Base-by-base conservation (phyloP, 2,888 invertebrate genomes). In the Mythimna loreyi region DNA sequence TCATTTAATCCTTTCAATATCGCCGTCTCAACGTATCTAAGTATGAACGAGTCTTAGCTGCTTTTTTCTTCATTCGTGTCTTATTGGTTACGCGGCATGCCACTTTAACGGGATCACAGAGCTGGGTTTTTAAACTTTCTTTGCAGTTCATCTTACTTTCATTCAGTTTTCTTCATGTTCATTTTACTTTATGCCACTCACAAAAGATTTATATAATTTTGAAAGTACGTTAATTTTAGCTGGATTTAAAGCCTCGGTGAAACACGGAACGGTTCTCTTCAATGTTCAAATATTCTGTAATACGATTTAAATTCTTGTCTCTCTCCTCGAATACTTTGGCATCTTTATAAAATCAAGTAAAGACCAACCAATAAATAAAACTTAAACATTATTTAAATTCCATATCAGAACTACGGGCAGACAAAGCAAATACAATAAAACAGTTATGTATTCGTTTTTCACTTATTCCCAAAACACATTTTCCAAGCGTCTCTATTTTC, bases 1-100 rank as follows among this genome's bases (percentile, higher is more conserved):
- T 92, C 92, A 92, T 92, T 92, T 92, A 92, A 92, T 92, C 92
- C 92, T 92, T 92, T 92, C 92, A 91, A 92, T 92, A 92, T 92
- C 90, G 84, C 84, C 86, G 87, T 87, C 89, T 87, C 86, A 86
- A 87, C 87, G 86, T 87, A 86, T 85, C 85, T 81, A 78, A 82
- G 84, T 83, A 86, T 78, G 82, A 86, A 84, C 63, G 82, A 88
- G 86, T 81, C 86, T 86, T 80, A 75, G 76, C 78, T 85, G 78
- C 78, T 85, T 78, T 75, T 87, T 88, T 89, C 87, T 80, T 85
- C 82, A 70, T 85, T 86, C 82, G 75, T 81, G 75, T 89, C 87
- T 85, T 87, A 87, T 87, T 86, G 88, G 82, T 84, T 87, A 84
- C 78, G 79, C 74, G 67, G 47, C 23, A 45, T 73, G 64, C 63